Evolutionary conservation across 2,113 vertebrate genomes (phyloP), one percentile per base, ranked within the genome.

Genomic region (Fregetta grallaria): DNA sequence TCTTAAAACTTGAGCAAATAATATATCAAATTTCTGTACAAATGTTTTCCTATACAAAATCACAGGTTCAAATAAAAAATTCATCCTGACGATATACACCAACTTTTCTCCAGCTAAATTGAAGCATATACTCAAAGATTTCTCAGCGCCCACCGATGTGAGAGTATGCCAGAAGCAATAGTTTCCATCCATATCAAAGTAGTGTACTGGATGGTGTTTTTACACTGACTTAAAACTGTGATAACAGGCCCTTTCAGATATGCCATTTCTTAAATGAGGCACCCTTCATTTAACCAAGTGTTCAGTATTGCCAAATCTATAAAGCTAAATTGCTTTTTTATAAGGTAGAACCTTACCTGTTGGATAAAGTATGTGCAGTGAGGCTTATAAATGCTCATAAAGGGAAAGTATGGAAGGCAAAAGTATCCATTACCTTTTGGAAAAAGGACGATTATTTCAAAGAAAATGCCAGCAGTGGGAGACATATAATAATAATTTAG

Each of bases 291-390:
- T 96, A 94, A 94, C 71, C 93, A 92, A 95, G 88, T 67, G 78
- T 49, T 95, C 78, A 78, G 44, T 86, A 92, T 79, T 95, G 86
- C 95, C 95, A 94, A 91, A 94, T 95, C 92, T 87, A 94, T 97
- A 97, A 97, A 94, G 91, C 81, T 96, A 96, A 97, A 96, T 94
- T 95, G 94, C 77, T 95, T 96, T 97, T 96, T 96, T 95, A 96
- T 97, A 96, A 95, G 91, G 89, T 94, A 95, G 90, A 94, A 82
- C 77, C 72, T 96, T 96, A 96, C 94, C 94, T 95, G 96, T 96
- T 97, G 92, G 91, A 93, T 94, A 95, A 97, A 96, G 96, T 95
- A 97, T 94, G 89, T 92, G 91, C 92, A 96, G 89, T 88, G 96
- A 96, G 96, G 94, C 96, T 96, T 96, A 94, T 97, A 96, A 96